phyloP scores from a whole-genome alignment of 2,113 vertebrate genomes.

The Cochlearius cochlearius region DNA sequence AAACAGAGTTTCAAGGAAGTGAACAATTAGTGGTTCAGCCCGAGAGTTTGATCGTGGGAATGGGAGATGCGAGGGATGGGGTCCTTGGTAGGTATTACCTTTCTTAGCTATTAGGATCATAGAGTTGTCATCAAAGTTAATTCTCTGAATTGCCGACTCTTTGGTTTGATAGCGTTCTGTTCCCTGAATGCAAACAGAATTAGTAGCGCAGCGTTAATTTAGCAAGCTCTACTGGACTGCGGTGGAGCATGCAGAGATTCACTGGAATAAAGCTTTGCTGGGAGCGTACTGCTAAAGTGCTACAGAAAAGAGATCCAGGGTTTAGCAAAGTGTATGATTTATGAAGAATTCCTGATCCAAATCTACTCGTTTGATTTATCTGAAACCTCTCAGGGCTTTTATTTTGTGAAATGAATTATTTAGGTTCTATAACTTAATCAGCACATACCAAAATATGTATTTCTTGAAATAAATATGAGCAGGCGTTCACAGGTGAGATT shows the following conservation, averaged over 20 bases:
- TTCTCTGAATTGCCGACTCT: background rate
- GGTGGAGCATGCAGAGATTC: background rate
- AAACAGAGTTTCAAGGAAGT: background rate
- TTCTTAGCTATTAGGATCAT: background rate
- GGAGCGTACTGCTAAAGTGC: background rate
- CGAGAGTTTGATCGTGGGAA: rapidly evolving
- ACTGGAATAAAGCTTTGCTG: background rate
- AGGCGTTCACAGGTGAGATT: background rate
- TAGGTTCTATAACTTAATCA: background rate
- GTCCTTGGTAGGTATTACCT: background rate
- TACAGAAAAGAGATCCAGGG: background rate
- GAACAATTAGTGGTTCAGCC: background rate
- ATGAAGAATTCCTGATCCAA: background rate
- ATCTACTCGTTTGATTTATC: background rate
- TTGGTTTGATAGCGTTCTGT: background rate
- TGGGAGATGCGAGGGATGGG: background rate
- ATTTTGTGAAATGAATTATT: background rate
- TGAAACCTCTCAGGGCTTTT: background rate
- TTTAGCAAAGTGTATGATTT: background rate
- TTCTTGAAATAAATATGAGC: background rate
- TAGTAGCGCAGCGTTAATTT: background rate
- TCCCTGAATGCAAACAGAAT: background rate
- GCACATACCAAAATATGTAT: background rate
- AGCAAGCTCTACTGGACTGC: background rate
- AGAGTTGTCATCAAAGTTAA: background rate